Base-by-base conservation (phyloP, 2,888 invertebrate genomes). In the Lasioglossum zephyrum region DNA sequence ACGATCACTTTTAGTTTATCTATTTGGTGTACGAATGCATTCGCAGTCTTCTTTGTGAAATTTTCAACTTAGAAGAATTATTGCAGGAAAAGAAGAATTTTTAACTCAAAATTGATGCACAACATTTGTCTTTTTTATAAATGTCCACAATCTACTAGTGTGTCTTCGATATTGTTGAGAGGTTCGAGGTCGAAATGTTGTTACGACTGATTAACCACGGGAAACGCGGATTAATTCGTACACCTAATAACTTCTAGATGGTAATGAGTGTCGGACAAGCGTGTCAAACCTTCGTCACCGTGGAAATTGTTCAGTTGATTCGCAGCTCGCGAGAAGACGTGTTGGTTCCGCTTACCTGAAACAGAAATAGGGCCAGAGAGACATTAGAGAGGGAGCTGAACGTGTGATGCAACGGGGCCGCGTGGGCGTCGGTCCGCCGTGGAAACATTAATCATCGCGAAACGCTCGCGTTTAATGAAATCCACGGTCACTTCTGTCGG, bases 341-440 rank as follows among this genome's bases (percentile, higher is more conserved):
- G 69, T 60, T 57, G 60, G 74, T 79, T 86, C 69, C 84, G 88
- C 92, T 93, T 90, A 92, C 92, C 92, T 93, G 90, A 79, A 93
- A 93, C 92, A 92, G 85, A 92, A 92, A 93, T 87, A 78, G 86
- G 72, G 77, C 26, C 63, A 70, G 6, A 57, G 47, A 77, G 22
- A 53, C 47, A 69, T 88, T 89, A 90, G 82, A 75, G 76, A 41
- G 22, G 39, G 70, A 9, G 5, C 4, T 13, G 47, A n/a, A 36
- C 60, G 41, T 44, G 75, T 84, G 90, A 89, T 79, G 86, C 77
- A 86, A 87, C 73, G 41, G n/a, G 73, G 57, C 18, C 6, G 73
- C 89, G 89, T 89, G 83, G 88, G 88, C 79, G 81, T 76, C 66
- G 74, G 73, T 53, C 69, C 69, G 75, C 66, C 78, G 79, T 80